Conservation (phyloP, 92 coral and sea anemone genomes). For the Isaurus tuberculatus region DNA sequence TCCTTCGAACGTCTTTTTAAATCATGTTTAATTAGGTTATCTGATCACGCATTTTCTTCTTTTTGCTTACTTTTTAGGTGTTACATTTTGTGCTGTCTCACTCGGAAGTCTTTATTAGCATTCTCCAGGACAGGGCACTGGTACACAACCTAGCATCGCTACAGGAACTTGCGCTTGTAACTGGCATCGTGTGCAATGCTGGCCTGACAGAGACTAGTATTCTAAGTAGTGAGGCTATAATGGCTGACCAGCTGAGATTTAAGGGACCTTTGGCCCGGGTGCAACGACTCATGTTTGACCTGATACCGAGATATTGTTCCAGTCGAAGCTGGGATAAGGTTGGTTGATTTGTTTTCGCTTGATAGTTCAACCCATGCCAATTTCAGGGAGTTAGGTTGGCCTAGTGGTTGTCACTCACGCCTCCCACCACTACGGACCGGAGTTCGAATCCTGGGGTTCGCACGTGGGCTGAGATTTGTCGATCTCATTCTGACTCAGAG, state of each 20-base stretch:
- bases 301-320: slow-evolving; percentile 92
- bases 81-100: slow-evolving; percentile 90
- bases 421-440: too few relatives aligned
- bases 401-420: too few relatives aligned
- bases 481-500: too few relatives aligned
- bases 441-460: too few relatives aligned
- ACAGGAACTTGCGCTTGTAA: slow-evolving; percentile 92
- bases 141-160: slow-evolving; percentile 79
- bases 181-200: slow-evolving; percentile 92
- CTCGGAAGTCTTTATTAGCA: slow-evolving; percentile 89
- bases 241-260: slow-evolving; percentile 82
- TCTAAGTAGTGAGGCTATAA: slow-evolving; percentile 70
- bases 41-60: too few relatives aligned
- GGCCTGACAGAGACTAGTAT: slow-evolving; percentile 83
- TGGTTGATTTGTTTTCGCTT: neutral
- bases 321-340: slow-evolving; percentile 93
- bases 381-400: neutral
- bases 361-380: neutral
- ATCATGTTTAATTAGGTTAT: too few relatives aligned
- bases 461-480: too few relatives aligned
- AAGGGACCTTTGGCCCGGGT: slow-evolving; percentile 96
- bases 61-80: slow-evolving; percentile 58
- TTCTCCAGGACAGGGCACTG: slow-evolving; percentile 88
- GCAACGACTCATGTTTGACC: slow-evolving; percentile 89
- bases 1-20: too few relatives aligned